Conservation (phyloP, 2,113 vertebrate genomes). For the Crotophaga sulcirostris region DNA sequence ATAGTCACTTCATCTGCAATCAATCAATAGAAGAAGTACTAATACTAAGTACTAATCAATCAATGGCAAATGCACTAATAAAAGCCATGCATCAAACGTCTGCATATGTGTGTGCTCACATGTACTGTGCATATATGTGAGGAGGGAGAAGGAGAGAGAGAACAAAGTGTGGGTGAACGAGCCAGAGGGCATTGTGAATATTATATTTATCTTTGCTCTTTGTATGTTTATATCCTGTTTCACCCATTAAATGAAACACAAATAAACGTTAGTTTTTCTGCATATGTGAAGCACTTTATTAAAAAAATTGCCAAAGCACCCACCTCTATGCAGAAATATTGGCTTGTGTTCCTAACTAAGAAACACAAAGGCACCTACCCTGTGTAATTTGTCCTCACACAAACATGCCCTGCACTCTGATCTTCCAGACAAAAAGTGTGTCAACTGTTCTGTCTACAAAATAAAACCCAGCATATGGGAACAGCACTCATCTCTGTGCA, state of each 20-base stretch:
- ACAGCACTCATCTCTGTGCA: constrained; percentile 41
- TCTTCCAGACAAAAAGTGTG: constrained; percentile 60
- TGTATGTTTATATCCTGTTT: neutral
- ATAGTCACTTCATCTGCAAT: constrained; percentile 97
- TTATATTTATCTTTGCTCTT: constrained; percentile 15
- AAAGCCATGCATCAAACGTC: constrained; percentile 96
- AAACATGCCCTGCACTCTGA: constrained; percentile 56
- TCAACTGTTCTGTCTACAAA: constrained; percentile 63
- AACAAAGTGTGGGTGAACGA: constrained; percentile 37
- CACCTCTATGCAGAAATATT: neutral
- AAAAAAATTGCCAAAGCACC: neutral
- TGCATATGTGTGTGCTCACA: constrained; percentile 76
- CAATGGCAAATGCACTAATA: constrained; percentile 95
- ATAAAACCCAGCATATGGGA: constrained; percentile 62
- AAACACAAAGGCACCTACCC: constrained; percentile 15
- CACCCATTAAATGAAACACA: constrained; percentile 18
- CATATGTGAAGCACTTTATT: neutral
- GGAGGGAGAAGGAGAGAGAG: constrained; percentile 47
- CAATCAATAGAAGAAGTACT: constrained; percentile 95
- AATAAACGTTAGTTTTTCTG: neutral
- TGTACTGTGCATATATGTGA: constrained; percentile 48
- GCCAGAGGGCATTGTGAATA: constrained; percentile 5
- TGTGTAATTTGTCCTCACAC: constrained; percentile 46
- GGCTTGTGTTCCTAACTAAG: neutral
- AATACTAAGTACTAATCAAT: constrained; percentile 85